Base-by-base conservation (phyloP, 2,797 vertebrate species). In the Tolypeutes matacus region DNA sequence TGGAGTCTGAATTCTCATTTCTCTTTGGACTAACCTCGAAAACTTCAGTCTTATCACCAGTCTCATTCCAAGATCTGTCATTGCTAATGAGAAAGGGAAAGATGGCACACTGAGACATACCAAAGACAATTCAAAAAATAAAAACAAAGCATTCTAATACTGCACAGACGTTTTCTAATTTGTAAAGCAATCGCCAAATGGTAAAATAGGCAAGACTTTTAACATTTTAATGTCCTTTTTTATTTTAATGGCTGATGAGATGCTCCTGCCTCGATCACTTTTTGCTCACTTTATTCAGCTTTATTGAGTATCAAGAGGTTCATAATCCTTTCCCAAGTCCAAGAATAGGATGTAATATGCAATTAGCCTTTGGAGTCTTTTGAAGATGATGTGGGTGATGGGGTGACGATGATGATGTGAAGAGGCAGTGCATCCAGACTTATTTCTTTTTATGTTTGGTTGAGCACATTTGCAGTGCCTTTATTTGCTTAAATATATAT, bases 171-270 rank as follows among this genome's bases (percentile, higher is more conserved):
- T 87, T 87, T 77, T 84, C 82, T 76, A 77, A 75, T 75, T 31
- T 64, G 95, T 96, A 92, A 76, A 92, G 89, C 36, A 84, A 93
- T 25, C 70, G 72, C 85, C 92, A 95, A 86, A 12, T 82, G 78
- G 25, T 93, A 94, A 93, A 93, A 85, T 56, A 64, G 56, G 83
- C 84, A 91, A 92, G 86, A 20, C 70, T 96, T 95, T 81, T 17
- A 95, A 80, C 95, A 15, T 53, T 75, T 91, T 81, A 88, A 95
- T 75, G 36, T 89, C 15, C 15, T 62, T 77, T 84, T 89, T 83
- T 92, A 81, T 65, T 91, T 25, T 87, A 56, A 87, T 34, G 20
- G 83, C n/a, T 78, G 51, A 96, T 93, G 83, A 97, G 89, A 84
- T 56, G 81, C 56, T 87, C 65, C 25, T 91, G 8, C 62, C 77